Percentiles rank a stretch among this genome's conserved stretches.
Evolutionary conservation across 2,113 vertebrate genomes (phyloP).

Genomic region (Thalassoma bifasciatum): DNA sequence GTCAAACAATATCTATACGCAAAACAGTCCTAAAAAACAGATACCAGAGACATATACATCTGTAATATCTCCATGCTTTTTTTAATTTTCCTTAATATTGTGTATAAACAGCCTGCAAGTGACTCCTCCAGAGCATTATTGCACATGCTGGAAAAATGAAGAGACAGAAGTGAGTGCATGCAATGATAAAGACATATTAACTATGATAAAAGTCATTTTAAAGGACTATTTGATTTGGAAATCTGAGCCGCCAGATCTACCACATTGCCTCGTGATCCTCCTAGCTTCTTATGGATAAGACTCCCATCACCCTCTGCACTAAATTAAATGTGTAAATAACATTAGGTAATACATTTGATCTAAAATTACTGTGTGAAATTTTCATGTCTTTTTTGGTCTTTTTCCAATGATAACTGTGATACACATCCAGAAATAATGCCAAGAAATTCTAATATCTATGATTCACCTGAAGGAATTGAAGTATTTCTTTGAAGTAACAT

Average conservation of each 20-base stretch:
- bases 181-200: too few relatives aligned
- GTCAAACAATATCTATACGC: conserved; percentile 54
- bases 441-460: conserved; percentile 38
- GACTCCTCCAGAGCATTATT: neutral
- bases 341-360: conserved; percentile 41
- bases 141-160: neutral
- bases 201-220: neutral
- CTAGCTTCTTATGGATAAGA: conserved; percentile 33
- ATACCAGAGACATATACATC: conserved; percentile 28
- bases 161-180: neutral
- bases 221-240: too few relatives aligned
- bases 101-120: neutral
- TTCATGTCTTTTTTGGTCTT: conserved; percentile 52
- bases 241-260: too few relatives aligned
- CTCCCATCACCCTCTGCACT: conserved; percentile 27
- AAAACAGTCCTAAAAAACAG: conserved; percentile 30
- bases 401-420: conserved; percentile 49
- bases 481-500: conserved; percentile 6
- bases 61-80: too few relatives aligned
- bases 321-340: conserved; percentile 54
- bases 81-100: too few relatives aligned
- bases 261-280: neutral
- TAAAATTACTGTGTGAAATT: conserved; percentile 55
- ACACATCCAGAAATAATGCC: conserved; percentile 41
- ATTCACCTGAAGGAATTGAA: conserved; percentile 13